Evolutionary conservation across 1,140 invertebrate genomes (phyloP).

Genomic region (Hylyphantes graminicola): DNA sequence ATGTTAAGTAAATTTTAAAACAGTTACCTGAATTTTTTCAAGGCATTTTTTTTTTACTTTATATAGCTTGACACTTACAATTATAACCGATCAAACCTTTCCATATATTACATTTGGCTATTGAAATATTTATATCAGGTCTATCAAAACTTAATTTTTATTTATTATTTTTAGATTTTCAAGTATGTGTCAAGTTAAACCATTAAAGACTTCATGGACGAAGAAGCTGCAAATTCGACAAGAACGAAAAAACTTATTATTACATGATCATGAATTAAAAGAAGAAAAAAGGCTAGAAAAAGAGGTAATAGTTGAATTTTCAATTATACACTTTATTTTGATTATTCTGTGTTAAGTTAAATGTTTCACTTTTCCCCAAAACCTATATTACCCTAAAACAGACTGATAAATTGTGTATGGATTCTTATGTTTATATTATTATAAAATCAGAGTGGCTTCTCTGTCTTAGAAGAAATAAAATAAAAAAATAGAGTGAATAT

Average conservation of each 20-base stretch:
- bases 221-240: slow-evolving; percentile 5
- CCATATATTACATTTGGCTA: not conserved
- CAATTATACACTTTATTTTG: not conserved
- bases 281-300: slow-evolving; percentile 26
- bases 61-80: not conserved
- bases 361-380: not conserved
- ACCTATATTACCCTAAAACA: not conserved
- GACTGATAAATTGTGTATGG: not conserved
- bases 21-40: no score
- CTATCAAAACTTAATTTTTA: not conserved
- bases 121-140: not conserved
- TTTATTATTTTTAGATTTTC: slow-evolving; percentile 37
- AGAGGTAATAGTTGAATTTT: slow-evolving; percentile 19
- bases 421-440: not conserved
- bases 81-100: not conserved
- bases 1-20: no score
- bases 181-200: slow-evolving; percentile 52
- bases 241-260: slow-evolving; percentile 7
- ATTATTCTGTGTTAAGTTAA: not conserved
- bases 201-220: slow-evolving; percentile 44
- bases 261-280: slow-evolving; percentile 18
- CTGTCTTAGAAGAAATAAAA: no score
- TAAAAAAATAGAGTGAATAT: no score
- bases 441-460: not conserved
- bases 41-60: not conserved